Evolutionary conservation across 2,888 invertebrate genomes (phyloP).

Genomic region (Isotomurus palustris): DNA sequence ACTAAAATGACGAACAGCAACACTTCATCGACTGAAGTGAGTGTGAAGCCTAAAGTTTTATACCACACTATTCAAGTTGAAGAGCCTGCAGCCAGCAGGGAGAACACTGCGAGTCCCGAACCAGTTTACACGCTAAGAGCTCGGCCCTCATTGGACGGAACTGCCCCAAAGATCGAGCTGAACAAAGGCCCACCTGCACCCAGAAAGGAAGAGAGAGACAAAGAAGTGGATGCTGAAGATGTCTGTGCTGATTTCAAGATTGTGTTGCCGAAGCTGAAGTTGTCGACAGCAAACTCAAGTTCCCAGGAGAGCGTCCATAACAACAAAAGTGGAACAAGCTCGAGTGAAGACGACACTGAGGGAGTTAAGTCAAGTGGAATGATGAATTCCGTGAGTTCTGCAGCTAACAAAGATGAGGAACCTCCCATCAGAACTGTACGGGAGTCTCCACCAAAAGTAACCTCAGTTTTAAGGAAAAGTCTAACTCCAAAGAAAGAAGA

Average conservation of each 20-base stretch:
- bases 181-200: not conserved
- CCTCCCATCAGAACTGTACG: not conserved
- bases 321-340: constrained; percentile 8
- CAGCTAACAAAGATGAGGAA: not conserved
- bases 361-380: too few species aligned
- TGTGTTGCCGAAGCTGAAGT: constrained; percentile 26
- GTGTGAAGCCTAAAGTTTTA: constrained; percentile 26
- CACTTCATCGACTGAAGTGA: constrained; percentile 7
- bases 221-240: not conserved
- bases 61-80: constrained; percentile 33
- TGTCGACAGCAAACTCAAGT: constrained; percentile 7
- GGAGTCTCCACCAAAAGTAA: constrained; percentile 7
- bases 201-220: not conserved
- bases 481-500: constrained; percentile 3
- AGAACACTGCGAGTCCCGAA: constrained; percentile 29
- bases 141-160: constrained; percentile 9
- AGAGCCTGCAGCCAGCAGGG: constrained; percentile 1
- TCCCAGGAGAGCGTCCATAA: constrained; percentile 16
- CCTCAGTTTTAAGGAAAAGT: not conserved
- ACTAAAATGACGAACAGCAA: too few species aligned
- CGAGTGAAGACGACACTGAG: constrained; percentile 24
- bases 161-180: constrained; percentile 5
- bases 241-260: constrained; percentile 36
- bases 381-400: constrained; percentile 4
- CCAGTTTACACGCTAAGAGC: constrained; percentile 27